These are phyloP conservation scores for Odobenus rosmarus DNA, from an alignment of 2,113 vertebrate species.

Conservation along the genomic window DNA sequence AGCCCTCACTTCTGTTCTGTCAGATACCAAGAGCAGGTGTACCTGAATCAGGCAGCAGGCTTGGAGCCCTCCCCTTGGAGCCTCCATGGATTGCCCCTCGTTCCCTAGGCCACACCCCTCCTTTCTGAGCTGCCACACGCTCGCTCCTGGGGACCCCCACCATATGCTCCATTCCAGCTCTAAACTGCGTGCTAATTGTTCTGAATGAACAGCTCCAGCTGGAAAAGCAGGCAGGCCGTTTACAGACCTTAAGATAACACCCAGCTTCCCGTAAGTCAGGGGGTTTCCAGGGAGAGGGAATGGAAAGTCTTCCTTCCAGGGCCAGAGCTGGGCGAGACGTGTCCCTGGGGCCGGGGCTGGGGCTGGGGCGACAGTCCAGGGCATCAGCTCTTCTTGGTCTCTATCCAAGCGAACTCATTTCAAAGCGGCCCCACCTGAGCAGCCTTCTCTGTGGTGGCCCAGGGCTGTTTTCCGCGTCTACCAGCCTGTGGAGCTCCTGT, in stretches of 20 bases:
- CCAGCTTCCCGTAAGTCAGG: slow-evolving; percentile 82
- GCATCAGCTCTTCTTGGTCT: neutral
- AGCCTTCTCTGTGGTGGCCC: neutral
- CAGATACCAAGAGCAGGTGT: slow-evolving; percentile 6
- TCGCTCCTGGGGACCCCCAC: slow-evolving; percentile 75
- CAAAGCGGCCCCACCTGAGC: neutral
- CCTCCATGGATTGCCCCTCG: no score
- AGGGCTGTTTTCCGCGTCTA: neutral
- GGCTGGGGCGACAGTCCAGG: neutral
- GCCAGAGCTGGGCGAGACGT: neutral
- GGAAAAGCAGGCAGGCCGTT: slow-evolving; percentile 86
- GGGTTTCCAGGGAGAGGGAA: slow-evolving; percentile 64
- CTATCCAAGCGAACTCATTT: neutral
- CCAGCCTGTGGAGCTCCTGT: neutral
- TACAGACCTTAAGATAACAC: slow-evolving; percentile 84
- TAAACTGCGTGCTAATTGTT: slow-evolving; percentile 84
- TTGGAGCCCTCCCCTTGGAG: neutral
- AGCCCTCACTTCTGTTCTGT: neutral
- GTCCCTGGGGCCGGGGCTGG: neutral
- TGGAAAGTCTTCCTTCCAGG: slow-evolving; percentile 57
- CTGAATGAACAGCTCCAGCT: slow-evolving; percentile 87
- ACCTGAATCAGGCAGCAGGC: slow-evolving; percentile 46
- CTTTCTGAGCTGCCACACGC: slow-evolving; percentile 28
- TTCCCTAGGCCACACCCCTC: slow-evolving; percentile 34
- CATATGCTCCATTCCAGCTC: slow-evolving; percentile 78